phyloP scores from a whole-genome alignment of 2,113 vertebrate species.

The Brachypodius melanocephalos region DNA sequence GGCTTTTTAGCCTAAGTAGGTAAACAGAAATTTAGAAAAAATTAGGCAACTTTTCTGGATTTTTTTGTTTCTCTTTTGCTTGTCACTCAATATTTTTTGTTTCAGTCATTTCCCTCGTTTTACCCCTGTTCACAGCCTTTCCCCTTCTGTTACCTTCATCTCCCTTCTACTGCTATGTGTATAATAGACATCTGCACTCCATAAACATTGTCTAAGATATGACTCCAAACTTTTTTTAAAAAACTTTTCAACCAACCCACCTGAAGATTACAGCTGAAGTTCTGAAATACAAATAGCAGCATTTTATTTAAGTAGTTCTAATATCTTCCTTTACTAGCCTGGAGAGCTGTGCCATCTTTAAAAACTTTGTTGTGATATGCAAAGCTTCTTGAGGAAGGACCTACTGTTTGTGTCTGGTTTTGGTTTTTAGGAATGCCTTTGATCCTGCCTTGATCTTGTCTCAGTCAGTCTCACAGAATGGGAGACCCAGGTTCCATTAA shows the following conservation, averaged over 20 bases:
- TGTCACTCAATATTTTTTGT: background rate
- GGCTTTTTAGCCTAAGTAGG: background rate
- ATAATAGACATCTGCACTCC: background rate
- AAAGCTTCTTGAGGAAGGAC: background rate
- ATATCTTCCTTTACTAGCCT: background rate
- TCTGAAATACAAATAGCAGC: background rate
- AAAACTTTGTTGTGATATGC: background rate
- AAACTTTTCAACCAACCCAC: background rate
- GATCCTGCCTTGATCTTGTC: background rate
- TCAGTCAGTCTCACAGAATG: background rate
- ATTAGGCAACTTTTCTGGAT: background rate
- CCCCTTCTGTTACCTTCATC: background rate
- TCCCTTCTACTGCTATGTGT: background rate
- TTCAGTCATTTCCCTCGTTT: background rate
- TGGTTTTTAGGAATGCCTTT: background rate
- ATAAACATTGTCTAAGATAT: background rate
- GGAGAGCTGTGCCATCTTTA: background rate
- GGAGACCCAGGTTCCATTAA: background rate
- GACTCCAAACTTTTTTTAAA: background rate
- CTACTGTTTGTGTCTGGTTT: background rate
- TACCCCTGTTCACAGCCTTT: background rate
- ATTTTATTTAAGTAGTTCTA: background rate
- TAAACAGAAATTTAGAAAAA: background rate
- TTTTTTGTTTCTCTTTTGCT: background rate
- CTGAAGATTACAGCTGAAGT: background rate